Base-by-base conservation (phyloP, 1,140 invertebrate species). In the Agrypnia vestita region DNA sequence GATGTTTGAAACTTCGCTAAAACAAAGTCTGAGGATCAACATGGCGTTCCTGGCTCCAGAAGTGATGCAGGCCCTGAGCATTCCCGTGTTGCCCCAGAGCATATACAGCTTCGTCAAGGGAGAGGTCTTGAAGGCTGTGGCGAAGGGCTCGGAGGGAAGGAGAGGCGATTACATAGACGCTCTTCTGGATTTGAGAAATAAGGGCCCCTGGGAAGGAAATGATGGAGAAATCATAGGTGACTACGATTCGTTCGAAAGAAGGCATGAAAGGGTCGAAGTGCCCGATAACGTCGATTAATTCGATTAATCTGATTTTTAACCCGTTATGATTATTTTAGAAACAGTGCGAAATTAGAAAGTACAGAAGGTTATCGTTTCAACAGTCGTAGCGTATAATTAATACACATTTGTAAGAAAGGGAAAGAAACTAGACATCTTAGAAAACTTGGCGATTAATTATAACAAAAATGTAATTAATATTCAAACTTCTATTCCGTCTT, bases 181-280 rank as follows among this genome's bases (percentile, higher is more conserved):
- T 15, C 62, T 82, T 9, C 13, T 82, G 44, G 72, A 71, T 4
- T 17, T 82, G 67, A 62, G 62, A 9, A 49, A 56, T 0, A 79
- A 79, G 44, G 80, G 80, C 0, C n/a, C 76, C 10, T 82, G 80
- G 80, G 80, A 82, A 71, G 80, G 80, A 61, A 79, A 82, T 35
- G 25, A 78, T 44, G 80, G 80, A 46, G 76, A 82, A 51, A 82
- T 82, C 6, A 82, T 82, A 15, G 76, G 80, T 82, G 53, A 55
- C 47, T 25, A 55, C 17, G 13, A n/a, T 55, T 55, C 17, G 13
- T 55, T n/a, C 7, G 51, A 55, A 55, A 55, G n/a, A n/a, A 4
- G 13, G 13, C 8, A 3, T 55, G 17, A 13, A 55, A 55, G 17
- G 51, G 51, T 35, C 51, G 51, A n/a, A 55, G 51, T 55, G 51